Conservation (phyloP, 2,888 invertebrate species). For the Trichacis sp. region DNA sequence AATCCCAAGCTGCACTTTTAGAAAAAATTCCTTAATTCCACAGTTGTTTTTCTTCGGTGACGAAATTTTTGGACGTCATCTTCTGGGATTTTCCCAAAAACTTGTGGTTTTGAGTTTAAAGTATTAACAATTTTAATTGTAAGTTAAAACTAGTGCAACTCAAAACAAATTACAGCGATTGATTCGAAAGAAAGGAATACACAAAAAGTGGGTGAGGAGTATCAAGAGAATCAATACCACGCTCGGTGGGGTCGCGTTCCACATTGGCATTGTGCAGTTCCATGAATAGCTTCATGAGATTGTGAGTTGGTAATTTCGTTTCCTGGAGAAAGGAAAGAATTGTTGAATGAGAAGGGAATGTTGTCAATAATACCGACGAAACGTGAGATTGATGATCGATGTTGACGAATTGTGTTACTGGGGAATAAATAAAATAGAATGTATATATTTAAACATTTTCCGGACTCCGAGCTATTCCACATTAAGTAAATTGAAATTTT, state of each 20-base stretch:
- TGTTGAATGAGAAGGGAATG: too few relatives aligned
- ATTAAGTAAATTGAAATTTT: too few relatives aligned
- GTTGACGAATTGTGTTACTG: too few relatives aligned
- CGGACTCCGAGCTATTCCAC: too few relatives aligned
- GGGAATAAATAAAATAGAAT: too few relatives aligned
- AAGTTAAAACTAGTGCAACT: neutral
- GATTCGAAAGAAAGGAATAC: neutral
- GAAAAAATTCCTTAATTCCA: neutral
- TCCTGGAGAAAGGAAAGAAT: too few relatives aligned
- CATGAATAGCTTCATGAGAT: too few relatives aligned
- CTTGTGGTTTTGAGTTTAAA: neutral
- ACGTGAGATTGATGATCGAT: too few relatives aligned
- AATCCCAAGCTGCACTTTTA: neutral
- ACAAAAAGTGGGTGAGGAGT: neutral
- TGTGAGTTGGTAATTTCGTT: too few relatives aligned
- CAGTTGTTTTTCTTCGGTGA: neutral
- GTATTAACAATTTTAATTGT: neutral
- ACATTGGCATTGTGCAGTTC: too few relatives aligned
- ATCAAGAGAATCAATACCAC: neutral
- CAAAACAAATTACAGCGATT: conserved; percentile 8
- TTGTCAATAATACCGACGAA: too few relatives aligned
- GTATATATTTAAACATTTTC: too few relatives aligned
- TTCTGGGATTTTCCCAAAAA: conserved; percentile 24
- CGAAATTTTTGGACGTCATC: conserved; percentile 4
- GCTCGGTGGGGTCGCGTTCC: conserved; percentile 2